Percentiles rank a stretch among this genome's conserved stretches.
phyloP scores from a whole-genome alignment of 2,888 invertebrate species.

The Campopleginae sp. region DNA sequence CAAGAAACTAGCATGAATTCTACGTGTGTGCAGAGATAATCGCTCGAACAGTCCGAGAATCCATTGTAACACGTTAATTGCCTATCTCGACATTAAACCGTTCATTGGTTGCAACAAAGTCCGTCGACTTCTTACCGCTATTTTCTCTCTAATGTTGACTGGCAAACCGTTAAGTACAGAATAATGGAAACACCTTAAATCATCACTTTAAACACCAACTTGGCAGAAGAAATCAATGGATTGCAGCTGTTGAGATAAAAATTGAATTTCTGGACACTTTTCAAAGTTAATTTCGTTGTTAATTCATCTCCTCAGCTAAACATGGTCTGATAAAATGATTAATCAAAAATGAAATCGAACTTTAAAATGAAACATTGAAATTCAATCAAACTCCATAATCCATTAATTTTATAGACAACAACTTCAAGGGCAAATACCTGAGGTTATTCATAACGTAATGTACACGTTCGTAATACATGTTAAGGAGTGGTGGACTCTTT shows the following conservation, averaged over 20 bases:
- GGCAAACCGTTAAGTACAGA: not conserved
- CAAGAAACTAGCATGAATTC: slow-evolving; percentile 47
- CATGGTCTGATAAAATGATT: not conserved
- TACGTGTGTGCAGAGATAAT: slow-evolving; percentile 28
- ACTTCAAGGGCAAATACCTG: slow-evolving; percentile 29
- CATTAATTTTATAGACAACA: not conserved
- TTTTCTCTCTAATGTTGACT: slow-evolving; percentile 2
- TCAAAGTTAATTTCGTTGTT: too few relatives aligned
- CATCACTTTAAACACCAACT: not conserved
- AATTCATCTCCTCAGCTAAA: too few relatives aligned
- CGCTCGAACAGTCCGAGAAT: slow-evolving; percentile 40
- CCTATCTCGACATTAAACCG: slow-evolving; percentile 9
- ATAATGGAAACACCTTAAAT: not conserved
- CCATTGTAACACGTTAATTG: slow-evolving; percentile 36
- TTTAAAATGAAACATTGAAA: not conserved
- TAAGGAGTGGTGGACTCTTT: slow-evolving; percentile 56
- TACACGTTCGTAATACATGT: slow-evolving; percentile 4
- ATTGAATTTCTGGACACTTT: too few relatives aligned
- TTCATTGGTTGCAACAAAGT: slow-evolving; percentile 18
- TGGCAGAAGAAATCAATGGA: not conserved
- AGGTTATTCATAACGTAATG: not conserved
- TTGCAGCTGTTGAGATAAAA: not conserved
- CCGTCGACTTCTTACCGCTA: not conserved
- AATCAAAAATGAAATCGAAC: not conserved
- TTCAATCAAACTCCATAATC: not conserved